Base-by-base conservation (phyloP, 2,113 vertebrate species). In the Gavia stellata region DNA sequence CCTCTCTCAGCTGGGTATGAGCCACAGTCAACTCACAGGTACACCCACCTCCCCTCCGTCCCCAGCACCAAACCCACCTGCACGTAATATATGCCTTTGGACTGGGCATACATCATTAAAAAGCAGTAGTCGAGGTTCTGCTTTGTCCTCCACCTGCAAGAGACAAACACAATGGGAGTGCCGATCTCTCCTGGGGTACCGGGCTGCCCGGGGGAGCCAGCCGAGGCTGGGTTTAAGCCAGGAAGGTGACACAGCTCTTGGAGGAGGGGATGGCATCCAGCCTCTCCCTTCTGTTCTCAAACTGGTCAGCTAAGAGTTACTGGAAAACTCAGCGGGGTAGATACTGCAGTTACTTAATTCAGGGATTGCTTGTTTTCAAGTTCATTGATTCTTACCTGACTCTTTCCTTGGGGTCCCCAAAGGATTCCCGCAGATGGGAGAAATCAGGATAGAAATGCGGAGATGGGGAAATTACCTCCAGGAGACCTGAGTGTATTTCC, bases 41-140 rank as follows among this genome's bases (percentile, higher is more conserved):
- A 17, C 62, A n/a, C 50, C 21, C 81, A 36, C 0, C n/a, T 58
- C 40, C 61, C 31, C 61, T 49, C 45, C 7, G 6, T 17, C 58
- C 55, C 40, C 74, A n/a, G 61, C 65, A 58, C 26, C 68, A 92
- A 81, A 94, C 98, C 90, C 95, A 99, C 99, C 99, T 99, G 99
- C 59, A 99, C 98, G 3, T 99, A 99, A 98, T 99, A 99, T 7
- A 99, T 99, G 97, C 99, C 99, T 98, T 99, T 99, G 95, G 99
- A 98, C 97, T 99, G 99, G 18, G 99, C 99, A 17, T 99, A 99
- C 99, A 99, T 99, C 99, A 99, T 99, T 96, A 99, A 98, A 98
- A 99, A 99, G 95, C 99, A 99, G 97, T 99, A 99, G 95, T 99
- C 99, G 52, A 99, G 98, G 97, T 99, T 99, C 98, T 99, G 99